Conservation (phyloP, 1,140 invertebrate genomes). For the Subanguina moxae region DNA sequence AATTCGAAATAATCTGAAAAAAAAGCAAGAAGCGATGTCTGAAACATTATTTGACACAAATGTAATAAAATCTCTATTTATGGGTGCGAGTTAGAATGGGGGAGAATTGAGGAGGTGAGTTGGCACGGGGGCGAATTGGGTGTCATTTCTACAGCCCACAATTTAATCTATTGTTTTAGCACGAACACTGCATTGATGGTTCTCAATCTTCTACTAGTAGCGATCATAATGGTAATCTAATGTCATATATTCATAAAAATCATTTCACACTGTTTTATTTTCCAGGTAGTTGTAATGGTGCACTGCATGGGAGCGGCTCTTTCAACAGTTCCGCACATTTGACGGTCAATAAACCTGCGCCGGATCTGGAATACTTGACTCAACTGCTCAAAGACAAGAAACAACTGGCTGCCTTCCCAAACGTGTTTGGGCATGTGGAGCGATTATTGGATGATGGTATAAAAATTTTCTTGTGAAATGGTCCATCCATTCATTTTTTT, state of each 20-base stretch:
- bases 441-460: conserved; percentile 98
- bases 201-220: conserved; percentile 10
- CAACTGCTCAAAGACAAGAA: conserved; percentile 99
- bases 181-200: conserved; percentile 2
- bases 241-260: background rate
- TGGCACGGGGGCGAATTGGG: too few relatives aligned
- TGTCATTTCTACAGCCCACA: too few relatives aligned
- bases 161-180: background rate
- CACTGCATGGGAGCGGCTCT: background rate
- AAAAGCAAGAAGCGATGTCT: too few relatives aligned
- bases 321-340: background rate
- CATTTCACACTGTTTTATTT: conserved; percentile 1
- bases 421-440: conserved; percentile 98
- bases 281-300: conserved; percentile 8
- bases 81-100: too few relatives aligned
- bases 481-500: background rate
- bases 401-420: conserved; percentile 96
- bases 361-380: conserved; percentile 84
- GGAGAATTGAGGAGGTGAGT: too few relatives aligned
- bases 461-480: conserved; percentile 53
- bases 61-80: too few relatives aligned
- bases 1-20: too few relatives aligned
- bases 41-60: too few relatives aligned
- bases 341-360: conserved; percentile 16
- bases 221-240: conserved; percentile 6